These are phyloP conservation scores for Ferdinandea cuprea DNA, from an alignment of 2,888 invertebrate genomes.

Conservation along the genomic window DNA sequence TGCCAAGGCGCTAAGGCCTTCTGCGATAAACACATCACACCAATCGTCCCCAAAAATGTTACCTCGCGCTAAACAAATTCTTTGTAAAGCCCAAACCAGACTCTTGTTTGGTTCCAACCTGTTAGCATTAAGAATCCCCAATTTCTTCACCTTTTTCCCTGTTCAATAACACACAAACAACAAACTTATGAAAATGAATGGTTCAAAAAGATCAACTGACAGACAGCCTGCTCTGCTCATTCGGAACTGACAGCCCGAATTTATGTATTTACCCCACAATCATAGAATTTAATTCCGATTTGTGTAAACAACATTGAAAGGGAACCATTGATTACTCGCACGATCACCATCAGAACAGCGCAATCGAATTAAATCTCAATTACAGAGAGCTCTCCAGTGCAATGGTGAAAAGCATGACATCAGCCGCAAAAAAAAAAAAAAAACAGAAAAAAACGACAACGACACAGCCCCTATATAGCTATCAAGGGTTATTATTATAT, in stretches of 20 bases:
- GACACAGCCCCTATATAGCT: constrained; percentile 12
- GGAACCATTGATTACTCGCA: constrained; percentile 51
- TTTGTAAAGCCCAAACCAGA: no score
- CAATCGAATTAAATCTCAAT: constrained; percentile 54
- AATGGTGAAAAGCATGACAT: constrained; percentile 46
- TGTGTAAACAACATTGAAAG: constrained; percentile 42
- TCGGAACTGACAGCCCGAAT: constrained; percentile 33
- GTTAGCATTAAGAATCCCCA: no score
- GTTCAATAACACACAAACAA: no score
- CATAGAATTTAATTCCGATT: constrained; percentile 25
- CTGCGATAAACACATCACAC: no score
- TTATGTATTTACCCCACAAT: constrained; percentile 32
- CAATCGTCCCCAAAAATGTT: no score
- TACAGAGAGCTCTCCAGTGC: constrained; percentile 17
- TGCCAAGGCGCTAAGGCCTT: no score
- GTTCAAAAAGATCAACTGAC: constrained; percentile 20
- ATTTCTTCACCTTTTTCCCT: no score
- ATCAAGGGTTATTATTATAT: constrained; percentile 38
- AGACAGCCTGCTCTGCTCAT: background rate
- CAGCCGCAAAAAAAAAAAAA: background rate
- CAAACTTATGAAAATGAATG: background rate
- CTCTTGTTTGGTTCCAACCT: no score
- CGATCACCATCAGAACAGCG: constrained; percentile 9
- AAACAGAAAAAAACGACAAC: background rate
- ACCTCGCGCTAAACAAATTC: no score